Evolutionary conservation across 2,888 invertebrate species (phyloP).

Genomic region (Beris morrisii): DNA sequence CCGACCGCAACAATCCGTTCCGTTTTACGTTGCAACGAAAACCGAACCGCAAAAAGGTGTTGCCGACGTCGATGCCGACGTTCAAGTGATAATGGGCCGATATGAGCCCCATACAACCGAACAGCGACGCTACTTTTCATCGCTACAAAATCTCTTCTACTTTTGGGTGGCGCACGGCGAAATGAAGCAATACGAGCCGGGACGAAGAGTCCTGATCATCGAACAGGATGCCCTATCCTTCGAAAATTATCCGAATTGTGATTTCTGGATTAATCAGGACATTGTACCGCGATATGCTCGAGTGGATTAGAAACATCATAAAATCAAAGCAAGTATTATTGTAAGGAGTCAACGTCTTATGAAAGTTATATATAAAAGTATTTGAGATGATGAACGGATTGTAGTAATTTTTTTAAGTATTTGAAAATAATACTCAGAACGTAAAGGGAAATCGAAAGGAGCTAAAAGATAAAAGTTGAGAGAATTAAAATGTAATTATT

Average conservation of each 20-base stretch:
- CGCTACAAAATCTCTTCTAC: constrained; percentile 82
- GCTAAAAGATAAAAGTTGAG: constrained; percentile 1
- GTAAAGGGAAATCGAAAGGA: not conserved
- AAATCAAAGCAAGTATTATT: no score
- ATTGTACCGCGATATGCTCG: constrained; percentile 76
- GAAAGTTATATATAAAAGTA: no score
- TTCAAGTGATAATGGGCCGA: constrained; percentile 76
- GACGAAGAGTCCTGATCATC: constrained; percentile 64
- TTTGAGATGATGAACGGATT: no score
- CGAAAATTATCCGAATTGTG: constrained; percentile 71
- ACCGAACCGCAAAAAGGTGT: constrained; percentile 58
- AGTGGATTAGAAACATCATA: constrained; percentile 62
- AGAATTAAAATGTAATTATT: constrained; percentile 18
- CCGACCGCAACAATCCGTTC: constrained; percentile 64
- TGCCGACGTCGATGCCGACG: constrained; percentile 67
- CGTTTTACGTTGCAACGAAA: constrained; percentile 75
- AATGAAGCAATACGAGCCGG: constrained; percentile 63
- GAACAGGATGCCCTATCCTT: constrained; percentile 71
- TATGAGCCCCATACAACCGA: constrained; percentile 73
- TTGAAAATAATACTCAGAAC: constrained; percentile 21
- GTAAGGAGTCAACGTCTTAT: no score
- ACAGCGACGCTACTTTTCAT: constrained; percentile 73
- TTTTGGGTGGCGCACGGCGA: constrained; percentile 78
- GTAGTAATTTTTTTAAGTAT: constrained; percentile 2
- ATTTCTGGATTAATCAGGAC: constrained; percentile 74